Evolutionary conservation across 2,888 invertebrate species (phyloP).

Genomic region (Ceraclea dissimilis): DNA sequence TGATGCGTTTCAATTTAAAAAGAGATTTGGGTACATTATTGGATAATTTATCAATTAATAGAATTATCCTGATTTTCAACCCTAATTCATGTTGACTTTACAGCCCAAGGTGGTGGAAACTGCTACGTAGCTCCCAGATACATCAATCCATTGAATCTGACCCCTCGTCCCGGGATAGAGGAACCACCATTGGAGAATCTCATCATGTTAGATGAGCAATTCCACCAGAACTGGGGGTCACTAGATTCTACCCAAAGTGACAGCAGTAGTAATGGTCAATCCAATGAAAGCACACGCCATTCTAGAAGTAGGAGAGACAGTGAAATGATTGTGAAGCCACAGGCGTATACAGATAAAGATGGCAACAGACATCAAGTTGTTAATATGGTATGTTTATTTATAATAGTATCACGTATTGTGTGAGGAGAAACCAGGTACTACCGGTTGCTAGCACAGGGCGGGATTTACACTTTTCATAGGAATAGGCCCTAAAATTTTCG

Average conservation of each 20-base stretch:
- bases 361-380: slow-evolving; percentile 67
- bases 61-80: too few relatives aligned
- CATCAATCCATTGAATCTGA: slow-evolving; percentile 59
- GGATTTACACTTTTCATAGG: too few relatives aligned
- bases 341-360: slow-evolving; percentile 57
- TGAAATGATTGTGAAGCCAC: slow-evolving; percentile 64
- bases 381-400: slow-evolving; percentile 66
- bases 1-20: too few relatives aligned
- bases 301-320: slow-evolving; percentile 54
- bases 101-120: slow-evolving; percentile 57
- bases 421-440: too few relatives aligned
- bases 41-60: too few relatives aligned
- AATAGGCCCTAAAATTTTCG: too few relatives aligned
- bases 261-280: slow-evolving; percentile 30
- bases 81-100: too few relatives aligned
- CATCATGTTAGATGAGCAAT: slow-evolving; percentile 35
- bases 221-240: not conserved
- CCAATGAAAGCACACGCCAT: too few relatives aligned
- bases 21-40: too few relatives aligned
- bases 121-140: slow-evolving; percentile 52
- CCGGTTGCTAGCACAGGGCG: too few relatives aligned
- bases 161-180: slow-evolving; percentile 38
- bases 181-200: slow-evolving; percentile 47
- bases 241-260: slow-evolving; percentile 29
- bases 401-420: too few relatives aligned